Evolutionary conservation across 2,888 invertebrate genomes (phyloP).

Genomic region (Disparrhopalites patrizii): DNA sequence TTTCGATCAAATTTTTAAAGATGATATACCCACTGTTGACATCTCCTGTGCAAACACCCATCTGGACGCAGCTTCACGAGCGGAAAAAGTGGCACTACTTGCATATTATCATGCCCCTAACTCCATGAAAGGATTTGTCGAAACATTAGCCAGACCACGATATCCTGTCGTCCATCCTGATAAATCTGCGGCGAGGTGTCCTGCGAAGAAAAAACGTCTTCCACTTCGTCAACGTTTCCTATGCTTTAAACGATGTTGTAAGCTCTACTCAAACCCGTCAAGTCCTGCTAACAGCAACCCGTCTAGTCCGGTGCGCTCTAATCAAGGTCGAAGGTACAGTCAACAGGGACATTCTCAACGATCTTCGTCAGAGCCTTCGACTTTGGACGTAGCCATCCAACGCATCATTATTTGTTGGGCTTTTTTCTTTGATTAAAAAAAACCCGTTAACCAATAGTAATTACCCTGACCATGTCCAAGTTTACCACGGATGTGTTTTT

Average conservation of each 20-base stretch:
- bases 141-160: conserved; percentile 1
- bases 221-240: neutral
- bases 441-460: neutral
- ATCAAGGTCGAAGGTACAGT: neutral
- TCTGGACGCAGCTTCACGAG: neutral
- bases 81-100: neutral
- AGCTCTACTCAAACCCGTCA: conserved; percentile 9
- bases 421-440: conserved; percentile 23
- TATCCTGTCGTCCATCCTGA: neutral
- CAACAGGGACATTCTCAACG: neutral
- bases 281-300: conserved; percentile 12
- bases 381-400: conserved; percentile 6
- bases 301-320: conserved; percentile 9
- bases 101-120: neutral
- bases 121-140: neutral
- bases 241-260: conserved; percentile 17
- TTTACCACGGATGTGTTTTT: neutral
- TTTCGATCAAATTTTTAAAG: conserved; percentile 11
- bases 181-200: neutral
- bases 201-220: conserved; percentile 1
- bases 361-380: conserved; percentile 1
- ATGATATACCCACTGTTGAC: neutral
- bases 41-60: neutral
- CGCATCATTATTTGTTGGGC: conserved; percentile 25
- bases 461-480: neutral